phyloP scores from a whole-genome alignment of 2,113 vertebrate species.

The Chiloscyllium plagiosum region DNA sequence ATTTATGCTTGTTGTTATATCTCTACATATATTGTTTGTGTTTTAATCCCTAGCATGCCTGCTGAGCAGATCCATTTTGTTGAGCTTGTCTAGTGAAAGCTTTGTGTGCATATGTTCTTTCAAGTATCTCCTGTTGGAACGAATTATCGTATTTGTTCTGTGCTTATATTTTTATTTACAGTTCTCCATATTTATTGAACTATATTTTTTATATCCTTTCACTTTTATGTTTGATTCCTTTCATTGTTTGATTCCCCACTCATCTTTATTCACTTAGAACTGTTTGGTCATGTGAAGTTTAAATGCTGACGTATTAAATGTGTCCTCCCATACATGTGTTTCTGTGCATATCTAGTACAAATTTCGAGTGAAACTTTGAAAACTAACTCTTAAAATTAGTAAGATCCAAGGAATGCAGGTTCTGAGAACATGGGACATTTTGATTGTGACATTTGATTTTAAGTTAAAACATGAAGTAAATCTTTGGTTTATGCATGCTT shows the following conservation, averaged over 20 bases:
- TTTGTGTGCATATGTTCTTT: background rate
- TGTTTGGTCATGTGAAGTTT: background rate
- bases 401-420: background rate
- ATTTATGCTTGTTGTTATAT: background rate
- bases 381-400: background rate
- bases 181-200: background rate
- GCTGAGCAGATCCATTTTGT: background rate
- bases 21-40: background rate
- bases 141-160: background rate
- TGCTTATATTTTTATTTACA: background rate
- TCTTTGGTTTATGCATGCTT: background rate
- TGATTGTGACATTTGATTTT: background rate
- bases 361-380: background rate
- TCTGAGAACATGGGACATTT: background rate
- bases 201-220: background rate
- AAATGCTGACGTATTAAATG: background rate
- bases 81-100: background rate
- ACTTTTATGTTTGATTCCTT: background rate
- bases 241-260: background rate
- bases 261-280: too few relatives aligned
- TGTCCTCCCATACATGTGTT: background rate
- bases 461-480: background rate
- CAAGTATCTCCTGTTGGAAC: background rate
- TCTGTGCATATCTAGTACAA: background rate
- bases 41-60: background rate